phyloP scores from a whole-genome alignment of 2,888 invertebrate genomes.

The Drosophila incognita region DNA sequence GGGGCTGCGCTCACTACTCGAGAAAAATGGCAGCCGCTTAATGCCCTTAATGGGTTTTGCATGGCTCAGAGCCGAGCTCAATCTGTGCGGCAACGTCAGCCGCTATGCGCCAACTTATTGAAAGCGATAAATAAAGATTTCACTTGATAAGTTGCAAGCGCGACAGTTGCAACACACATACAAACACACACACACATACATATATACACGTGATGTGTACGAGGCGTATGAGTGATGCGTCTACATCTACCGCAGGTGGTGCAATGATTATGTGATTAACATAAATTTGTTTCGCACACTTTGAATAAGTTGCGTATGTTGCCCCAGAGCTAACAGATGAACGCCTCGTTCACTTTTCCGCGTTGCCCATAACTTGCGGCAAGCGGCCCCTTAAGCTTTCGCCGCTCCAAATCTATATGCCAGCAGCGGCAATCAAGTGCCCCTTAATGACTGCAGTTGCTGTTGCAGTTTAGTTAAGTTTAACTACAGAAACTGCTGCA shows the following conservation, averaged over 20 bases:
- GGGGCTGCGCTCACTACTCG: conserved; percentile 13
- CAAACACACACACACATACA: neutral
- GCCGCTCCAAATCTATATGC: conserved; percentile 43
- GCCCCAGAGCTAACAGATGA: conserved; percentile 14
- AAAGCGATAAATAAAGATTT: conserved; percentile 83
- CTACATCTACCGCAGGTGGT: conserved; percentile 37
- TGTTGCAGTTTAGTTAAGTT: conserved; percentile 64
- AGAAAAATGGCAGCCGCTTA: conserved; percentile 75
- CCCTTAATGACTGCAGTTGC: conserved; percentile 79
- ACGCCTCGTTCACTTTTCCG: conserved; percentile 23
- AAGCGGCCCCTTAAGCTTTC: conserved; percentile 48
- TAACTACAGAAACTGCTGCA: conserved; percentile 44
- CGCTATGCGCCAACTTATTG: conserved; percentile 78
- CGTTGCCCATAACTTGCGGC: conserved; percentile 26
- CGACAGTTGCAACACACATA: conserved; percentile 30
- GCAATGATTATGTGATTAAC: conserved; percentile 78
- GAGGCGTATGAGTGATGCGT: conserved; percentile 48
- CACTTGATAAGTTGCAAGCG: conserved; percentile 51
- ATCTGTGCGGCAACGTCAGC: conserved; percentile 38
- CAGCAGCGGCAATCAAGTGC: conserved; percentile 60
- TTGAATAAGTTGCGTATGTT: conserved; percentile 52
- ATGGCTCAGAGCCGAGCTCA: conserved; percentile 50
- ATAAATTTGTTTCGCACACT: conserved; percentile 69
- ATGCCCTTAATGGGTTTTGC: conserved; percentile 76
- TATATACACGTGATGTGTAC: neutral